phyloP scores from a whole-genome alignment of 2,888 invertebrate genomes.

The Eurois occulta region DNA sequence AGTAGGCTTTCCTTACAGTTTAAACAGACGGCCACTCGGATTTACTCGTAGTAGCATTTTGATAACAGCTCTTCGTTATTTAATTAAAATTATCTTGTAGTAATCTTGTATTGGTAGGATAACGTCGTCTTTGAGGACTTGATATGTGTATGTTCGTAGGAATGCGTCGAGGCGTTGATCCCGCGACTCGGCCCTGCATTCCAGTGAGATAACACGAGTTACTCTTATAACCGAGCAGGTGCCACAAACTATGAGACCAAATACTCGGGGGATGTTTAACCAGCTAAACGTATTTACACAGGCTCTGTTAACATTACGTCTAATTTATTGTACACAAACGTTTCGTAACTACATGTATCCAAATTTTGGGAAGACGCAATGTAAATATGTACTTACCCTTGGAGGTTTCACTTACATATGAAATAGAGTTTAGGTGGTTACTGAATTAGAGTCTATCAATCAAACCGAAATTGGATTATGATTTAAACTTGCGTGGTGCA shows the following conservation, averaged over 20 bases:
- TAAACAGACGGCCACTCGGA: constrained; percentile 44
- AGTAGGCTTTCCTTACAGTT: constrained; percentile 43
- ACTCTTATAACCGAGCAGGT: constrained; percentile 68
- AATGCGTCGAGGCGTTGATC: constrained; percentile 78
- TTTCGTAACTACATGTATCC: constrained; percentile 70
- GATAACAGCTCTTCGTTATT: constrained; percentile 63
- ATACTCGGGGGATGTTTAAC: constrained; percentile 76
- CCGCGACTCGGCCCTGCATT: constrained; percentile 73
- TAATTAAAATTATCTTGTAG: constrained; percentile 69
- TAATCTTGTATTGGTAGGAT: constrained; percentile 63
- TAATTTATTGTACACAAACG: constrained; percentile 75
- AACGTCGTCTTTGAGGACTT: constrained; percentile 64
- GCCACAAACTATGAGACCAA: constrained; percentile 75
- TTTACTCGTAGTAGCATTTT: constrained; percentile 56
- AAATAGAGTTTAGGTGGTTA: constrained; percentile 20
- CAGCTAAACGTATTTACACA: constrained; percentile 78
- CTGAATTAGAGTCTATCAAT: constrained; percentile 17
- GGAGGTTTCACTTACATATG: constrained; percentile 36
- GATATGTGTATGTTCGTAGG: constrained; percentile 69
- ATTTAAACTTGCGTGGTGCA: constrained; percentile 1
- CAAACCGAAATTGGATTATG: constrained; percentile 2
- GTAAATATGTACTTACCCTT: constrained; percentile 60
- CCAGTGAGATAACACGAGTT: constrained; percentile 77
- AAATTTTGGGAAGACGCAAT: constrained; percentile 66
- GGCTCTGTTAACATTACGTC: constrained; percentile 72